Evolutionary conservation across 2,113 vertebrate species (phyloP).

Genomic region (Paracanthobrama guichenoti): DNA sequence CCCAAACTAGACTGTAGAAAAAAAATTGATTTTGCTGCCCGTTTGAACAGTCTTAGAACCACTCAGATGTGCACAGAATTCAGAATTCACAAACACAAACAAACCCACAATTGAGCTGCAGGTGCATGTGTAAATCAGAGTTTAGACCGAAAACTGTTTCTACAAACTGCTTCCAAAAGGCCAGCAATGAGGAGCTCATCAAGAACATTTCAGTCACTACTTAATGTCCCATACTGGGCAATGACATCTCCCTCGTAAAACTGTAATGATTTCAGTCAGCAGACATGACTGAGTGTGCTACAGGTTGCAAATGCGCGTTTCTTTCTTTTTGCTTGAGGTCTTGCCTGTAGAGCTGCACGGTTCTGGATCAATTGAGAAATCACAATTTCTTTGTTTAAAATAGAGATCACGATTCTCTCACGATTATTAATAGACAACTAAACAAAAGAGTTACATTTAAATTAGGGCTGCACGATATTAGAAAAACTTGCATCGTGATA

Average conservation of each 20-base stretch:
- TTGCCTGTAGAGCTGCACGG: not conserved
- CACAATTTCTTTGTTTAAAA: too few species aligned
- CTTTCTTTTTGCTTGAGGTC: slow-evolving; percentile 1
- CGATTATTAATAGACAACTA: too few species aligned
- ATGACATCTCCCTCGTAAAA: not conserved
- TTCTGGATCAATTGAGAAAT: too few species aligned
- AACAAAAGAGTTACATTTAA: too few species aligned
- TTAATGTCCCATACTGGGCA: not conserved
- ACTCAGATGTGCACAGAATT: slow-evolving; percentile 8
- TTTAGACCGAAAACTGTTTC: too few species aligned
- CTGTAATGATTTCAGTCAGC: not conserved
- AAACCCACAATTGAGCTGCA: not conserved
- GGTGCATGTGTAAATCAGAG: not conserved
- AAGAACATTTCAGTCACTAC: not conserved
- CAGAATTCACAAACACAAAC: not conserved
- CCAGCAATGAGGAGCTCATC: not conserved
- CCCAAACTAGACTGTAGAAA: not conserved
- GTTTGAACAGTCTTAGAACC: not conserved
- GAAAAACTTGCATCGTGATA: too few species aligned
- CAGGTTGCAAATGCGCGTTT: too few species aligned
- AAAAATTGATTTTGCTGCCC: not conserved
- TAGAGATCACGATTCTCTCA: too few species aligned
- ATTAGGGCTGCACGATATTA: too few species aligned
- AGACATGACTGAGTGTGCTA: not conserved
- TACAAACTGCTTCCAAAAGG: not conserved